Conservation (phyloP, 2,888 invertebrate species). For the Ecdyonurus torrentis region DNA sequence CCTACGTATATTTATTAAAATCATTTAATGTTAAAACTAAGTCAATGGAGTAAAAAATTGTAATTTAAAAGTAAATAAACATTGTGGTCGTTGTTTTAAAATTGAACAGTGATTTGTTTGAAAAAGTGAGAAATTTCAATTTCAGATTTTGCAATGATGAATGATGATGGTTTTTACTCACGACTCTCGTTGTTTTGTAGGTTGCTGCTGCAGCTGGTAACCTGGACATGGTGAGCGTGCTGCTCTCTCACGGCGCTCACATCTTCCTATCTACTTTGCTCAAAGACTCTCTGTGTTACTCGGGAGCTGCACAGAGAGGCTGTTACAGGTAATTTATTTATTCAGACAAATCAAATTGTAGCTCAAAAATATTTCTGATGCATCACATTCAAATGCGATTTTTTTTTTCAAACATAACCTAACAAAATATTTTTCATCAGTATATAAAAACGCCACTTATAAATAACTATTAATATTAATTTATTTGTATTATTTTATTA, state of each 20-base stretch:
- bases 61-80: too few species aligned
- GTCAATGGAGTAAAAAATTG: not conserved
- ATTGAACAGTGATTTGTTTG: not conserved
- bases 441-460: too few species aligned
- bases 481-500: too few species aligned
- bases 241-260: slow-evolving; percentile 72
- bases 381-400: too few species aligned
- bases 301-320: slow-evolving; percentile 69
- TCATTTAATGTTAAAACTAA: not conserved
- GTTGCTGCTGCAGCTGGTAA: slow-evolving; percentile 68
- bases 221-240: slow-evolving; percentile 57
- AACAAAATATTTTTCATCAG: not conserved
- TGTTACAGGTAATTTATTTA: slow-evolving; percentile 63
- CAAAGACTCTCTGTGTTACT: slow-evolving; percentile 70
- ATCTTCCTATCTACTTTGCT: slow-evolving; percentile 73
- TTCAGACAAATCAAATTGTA: too few species aligned
- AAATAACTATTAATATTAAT: too few species aligned
- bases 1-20: not conserved
- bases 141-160: too few species aligned
- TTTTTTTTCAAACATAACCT: too few species aligned
- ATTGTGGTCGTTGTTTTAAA: too few species aligned
- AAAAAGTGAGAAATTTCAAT: too few species aligned
- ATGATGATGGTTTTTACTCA: not conserved
- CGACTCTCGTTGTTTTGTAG: slow-evolving; percentile 23
- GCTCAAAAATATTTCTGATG: too few species aligned